Percentiles rank a stretch among this genome's conserved stretches.
Conservation (phyloP, 2,797 vertebrate genomes). For the Harpagifer antarcticus region DNA sequence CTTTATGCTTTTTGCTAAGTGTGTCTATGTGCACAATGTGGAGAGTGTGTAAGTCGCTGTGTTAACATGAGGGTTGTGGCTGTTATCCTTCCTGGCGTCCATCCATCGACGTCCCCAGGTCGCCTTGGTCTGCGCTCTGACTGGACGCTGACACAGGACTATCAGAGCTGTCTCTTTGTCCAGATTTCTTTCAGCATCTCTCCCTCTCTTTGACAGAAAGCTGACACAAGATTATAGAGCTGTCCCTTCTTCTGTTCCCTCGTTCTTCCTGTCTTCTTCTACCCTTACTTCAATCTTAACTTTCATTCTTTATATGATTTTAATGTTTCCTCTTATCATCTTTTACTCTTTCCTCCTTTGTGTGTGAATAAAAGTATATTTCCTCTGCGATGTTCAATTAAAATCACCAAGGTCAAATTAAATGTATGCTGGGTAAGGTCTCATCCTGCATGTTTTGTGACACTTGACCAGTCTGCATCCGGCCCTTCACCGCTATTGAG, state of each 20-base stretch:
- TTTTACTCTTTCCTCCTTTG: background rate
- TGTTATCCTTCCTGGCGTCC: conserved; percentile 66
- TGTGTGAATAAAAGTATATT: background rate
- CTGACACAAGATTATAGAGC: conserved; percentile 45
- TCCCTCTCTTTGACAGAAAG: conserved; percentile 43
- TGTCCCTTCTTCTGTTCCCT: conserved; percentile 22
- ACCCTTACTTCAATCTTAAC: background rate
- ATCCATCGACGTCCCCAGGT: conserved; percentile 57
- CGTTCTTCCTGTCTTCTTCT: background rate
- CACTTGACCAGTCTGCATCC: background rate
- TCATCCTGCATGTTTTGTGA: background rate
- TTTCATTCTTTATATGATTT: background rate
- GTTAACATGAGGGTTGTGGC: conserved; percentile 57
- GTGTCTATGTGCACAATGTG: conserved; percentile 15
- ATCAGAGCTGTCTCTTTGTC: conserved; percentile 52
- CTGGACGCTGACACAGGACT: conserved; percentile 72
- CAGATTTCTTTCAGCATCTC: conserved; percentile 32
- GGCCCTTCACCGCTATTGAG: background rate
- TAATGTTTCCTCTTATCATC: background rate
- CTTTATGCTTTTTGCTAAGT: conserved; percentile 31
- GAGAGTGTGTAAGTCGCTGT: conserved; percentile 1
- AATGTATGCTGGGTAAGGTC: background rate
- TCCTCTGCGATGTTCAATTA: background rate
- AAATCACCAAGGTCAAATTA: background rate
- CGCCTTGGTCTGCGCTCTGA: conserved; percentile 52